phyloP scores from a whole-genome alignment of 2,797 vertebrate genomes.

The Tinamus major region DNA sequence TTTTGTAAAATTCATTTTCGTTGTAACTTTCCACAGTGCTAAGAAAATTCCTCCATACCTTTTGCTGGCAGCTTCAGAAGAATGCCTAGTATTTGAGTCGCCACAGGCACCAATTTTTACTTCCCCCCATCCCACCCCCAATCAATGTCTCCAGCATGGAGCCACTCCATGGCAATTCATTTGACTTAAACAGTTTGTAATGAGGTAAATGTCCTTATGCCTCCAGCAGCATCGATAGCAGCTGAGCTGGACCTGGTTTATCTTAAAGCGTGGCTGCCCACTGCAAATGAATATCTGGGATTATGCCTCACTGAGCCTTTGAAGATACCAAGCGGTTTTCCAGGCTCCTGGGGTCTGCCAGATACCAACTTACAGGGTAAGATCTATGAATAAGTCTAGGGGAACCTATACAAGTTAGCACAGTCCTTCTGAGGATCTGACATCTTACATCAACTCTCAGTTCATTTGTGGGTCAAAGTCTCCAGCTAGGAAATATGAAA shows the following conservation, averaged over 20 bases:
- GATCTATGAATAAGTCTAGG: neutral
- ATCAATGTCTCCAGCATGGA: neutral
- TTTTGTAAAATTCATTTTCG: neutral
- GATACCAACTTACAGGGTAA: no score
- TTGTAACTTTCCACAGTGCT: neutral
- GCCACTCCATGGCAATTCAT: neutral
- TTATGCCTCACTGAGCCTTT: neutral
- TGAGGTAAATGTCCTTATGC: neutral
- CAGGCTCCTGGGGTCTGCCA: neutral
- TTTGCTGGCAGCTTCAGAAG: neutral
- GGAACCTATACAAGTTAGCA: neutral
- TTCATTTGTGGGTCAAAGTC: neutral
- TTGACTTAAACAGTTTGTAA: neutral
- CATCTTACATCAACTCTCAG: neutral
- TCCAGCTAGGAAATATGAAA: neutral
- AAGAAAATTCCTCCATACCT: neutral
- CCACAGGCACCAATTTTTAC: neutral
- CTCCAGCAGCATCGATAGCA: neutral
- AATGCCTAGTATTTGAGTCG: neutral
- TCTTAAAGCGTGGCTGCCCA: neutral
- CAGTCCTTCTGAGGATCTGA: neutral
- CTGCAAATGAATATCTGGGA: neutral
- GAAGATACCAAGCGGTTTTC: neutral
- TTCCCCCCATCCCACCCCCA: neutral
- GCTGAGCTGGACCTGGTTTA: neutral